These are phyloP conservation scores for Eclectus roratus DNA, from an alignment of 2,113 vertebrate genomes.

Conservation along the genomic window DNA sequence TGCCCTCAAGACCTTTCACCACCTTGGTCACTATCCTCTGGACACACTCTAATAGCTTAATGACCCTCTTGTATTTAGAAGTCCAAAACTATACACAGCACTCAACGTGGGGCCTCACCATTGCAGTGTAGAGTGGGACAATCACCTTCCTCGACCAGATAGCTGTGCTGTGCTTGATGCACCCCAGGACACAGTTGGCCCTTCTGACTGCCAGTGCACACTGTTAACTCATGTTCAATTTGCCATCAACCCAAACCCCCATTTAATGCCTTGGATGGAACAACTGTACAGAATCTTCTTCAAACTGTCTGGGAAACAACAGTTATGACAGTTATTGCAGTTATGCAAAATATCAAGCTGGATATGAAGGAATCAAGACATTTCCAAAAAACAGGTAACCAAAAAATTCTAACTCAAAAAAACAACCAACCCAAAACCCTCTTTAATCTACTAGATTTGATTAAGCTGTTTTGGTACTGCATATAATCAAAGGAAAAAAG, in stretches of 20 bases:
- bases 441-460: not conserved
- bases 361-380: not conserved
- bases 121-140: not conserved
- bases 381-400: not conserved
- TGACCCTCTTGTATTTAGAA: not conserved
- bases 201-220: not conserved
- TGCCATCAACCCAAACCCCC: not conserved
- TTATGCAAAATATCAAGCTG: not conserved
- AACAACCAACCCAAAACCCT: not conserved
- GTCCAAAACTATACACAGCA: not conserved
- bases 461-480: not conserved
- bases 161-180: not conserved
- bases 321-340: not conserved
- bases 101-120: not conserved
- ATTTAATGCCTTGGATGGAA: not conserved
- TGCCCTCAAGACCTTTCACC: not conserved
- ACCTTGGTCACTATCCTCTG: not conserved
- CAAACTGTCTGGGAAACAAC: not conserved
- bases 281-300: not conserved
- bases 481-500: not conserved
- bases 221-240: not conserved
- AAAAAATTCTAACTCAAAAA: not conserved
- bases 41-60: not conserved
- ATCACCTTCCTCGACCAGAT: not conserved
- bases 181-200: not conserved